phyloP scores from a whole-genome alignment of 2,113 vertebrate species.

The Raphicerus campestris region DNA sequence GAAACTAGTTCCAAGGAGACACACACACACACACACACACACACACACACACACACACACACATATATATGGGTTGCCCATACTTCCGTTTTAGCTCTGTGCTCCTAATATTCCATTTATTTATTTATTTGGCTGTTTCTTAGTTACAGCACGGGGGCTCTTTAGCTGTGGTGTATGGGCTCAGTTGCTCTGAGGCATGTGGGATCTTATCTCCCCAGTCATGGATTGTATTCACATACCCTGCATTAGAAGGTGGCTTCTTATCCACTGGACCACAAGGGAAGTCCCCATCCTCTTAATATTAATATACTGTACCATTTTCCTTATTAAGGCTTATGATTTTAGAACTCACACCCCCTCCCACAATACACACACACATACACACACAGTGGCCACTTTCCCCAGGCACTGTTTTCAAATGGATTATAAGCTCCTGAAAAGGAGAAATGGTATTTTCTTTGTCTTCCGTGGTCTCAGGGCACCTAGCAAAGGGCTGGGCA shows the following conservation, averaged over 20 bases:
- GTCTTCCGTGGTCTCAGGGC: not conserved
- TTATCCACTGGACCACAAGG: not conserved
- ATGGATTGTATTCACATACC: not conserved
- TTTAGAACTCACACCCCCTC: not conserved
- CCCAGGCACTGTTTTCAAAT: not conserved
- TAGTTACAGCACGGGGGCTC: not conserved
- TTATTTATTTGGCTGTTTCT: not conserved
- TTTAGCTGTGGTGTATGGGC: not conserved
- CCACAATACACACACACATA: not conserved
- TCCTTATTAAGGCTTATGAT: not conserved
- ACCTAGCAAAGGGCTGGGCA: not conserved
- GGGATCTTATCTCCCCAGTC: not conserved
- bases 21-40: not conserved
- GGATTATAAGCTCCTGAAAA: not conserved
- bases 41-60: not conserved
- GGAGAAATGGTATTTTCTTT: not conserved
- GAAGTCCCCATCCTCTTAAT: not conserved
- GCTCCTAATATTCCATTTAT: not conserved
- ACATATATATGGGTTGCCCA: not conserved
- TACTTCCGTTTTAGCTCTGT: accelerated
- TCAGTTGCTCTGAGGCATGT: not conserved
- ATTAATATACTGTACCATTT: not conserved
- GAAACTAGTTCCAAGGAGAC: not conserved
- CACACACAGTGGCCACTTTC: not conserved
- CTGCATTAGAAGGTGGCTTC: not conserved